phyloP scores from a whole-genome alignment of 2,113 vertebrate genomes.

The Festucalex cinctus region DNA sequence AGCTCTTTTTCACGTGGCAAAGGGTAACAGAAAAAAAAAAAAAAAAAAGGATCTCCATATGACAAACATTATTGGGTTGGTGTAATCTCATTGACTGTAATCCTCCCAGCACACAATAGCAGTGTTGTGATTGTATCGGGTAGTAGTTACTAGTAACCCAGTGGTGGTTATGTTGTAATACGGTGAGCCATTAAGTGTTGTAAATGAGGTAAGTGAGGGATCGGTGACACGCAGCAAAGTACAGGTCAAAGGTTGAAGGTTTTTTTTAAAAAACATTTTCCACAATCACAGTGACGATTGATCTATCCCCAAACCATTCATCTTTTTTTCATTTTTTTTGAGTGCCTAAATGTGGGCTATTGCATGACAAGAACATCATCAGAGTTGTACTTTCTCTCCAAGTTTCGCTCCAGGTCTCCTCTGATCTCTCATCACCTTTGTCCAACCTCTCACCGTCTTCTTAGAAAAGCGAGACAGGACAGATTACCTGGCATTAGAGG shows the following conservation, averaged over 20 bases:
- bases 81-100: conserved; percentile 43
- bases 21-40: background rate
- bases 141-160: background rate
- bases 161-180: background rate
- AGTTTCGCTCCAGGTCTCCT: background rate
- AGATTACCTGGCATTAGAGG: conserved; percentile 64
- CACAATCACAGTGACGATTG: background rate
- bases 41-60: background rate
- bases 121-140: background rate
- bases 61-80: background rate
- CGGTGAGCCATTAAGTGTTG: background rate
- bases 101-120: conserved; percentile 14
- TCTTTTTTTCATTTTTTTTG: too few species aligned
- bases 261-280: background rate
- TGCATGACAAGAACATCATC: background rate
- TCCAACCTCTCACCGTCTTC: conserved; percentile 2
- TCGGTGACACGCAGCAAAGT: background rate
- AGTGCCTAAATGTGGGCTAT: too few species aligned
- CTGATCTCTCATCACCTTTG: conserved; percentile 5
- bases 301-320: background rate
- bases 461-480: conserved; percentile 32
- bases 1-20: conserved; percentile 3
- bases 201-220: background rate
- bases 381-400: background rate
- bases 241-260: background rate